Evolutionary conservation across 2,113 vertebrate genomes (phyloP).

Genomic region (Philantomba maxwellii): DNA sequence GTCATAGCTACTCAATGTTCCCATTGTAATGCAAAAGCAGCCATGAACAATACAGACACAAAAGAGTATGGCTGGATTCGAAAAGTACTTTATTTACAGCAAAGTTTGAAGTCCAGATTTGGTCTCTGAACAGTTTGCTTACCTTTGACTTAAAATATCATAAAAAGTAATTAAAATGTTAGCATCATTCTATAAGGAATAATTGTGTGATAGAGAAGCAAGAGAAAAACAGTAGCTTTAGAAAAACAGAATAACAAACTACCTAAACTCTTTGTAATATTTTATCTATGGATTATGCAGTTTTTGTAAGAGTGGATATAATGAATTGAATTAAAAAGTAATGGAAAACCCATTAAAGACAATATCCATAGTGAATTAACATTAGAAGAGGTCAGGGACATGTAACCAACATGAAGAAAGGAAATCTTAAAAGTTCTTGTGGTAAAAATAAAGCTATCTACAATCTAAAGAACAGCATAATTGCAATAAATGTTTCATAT

Average conservation of each 20-base stretch:
- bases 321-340: not conserved
- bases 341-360: not conserved
- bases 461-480: not conserved
- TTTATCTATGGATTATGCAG: not conserved
- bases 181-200: not conserved
- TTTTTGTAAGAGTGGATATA: not conserved
- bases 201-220: not conserved
- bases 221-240: not conserved
- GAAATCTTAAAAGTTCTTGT: not conserved
- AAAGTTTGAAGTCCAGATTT: not conserved
- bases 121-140: not conserved
- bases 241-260: not conserved
- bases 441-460: not conserved
- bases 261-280: not conserved
- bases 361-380: not conserved
- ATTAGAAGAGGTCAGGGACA: not conserved
- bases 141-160: not conserved
- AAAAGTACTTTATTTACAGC: not conserved
- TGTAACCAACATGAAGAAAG: not conserved
- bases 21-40: not conserved
- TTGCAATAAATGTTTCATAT: not conserved
- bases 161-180: not conserved
- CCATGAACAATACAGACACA: not conserved
- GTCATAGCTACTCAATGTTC: not conserved
- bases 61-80: not conserved